Percentiles rank a stretch among this genome's conserved stretches.
Conservation (phyloP, 2,113 vertebrate genomes). For the Spizaetus ornatus region DNA sequence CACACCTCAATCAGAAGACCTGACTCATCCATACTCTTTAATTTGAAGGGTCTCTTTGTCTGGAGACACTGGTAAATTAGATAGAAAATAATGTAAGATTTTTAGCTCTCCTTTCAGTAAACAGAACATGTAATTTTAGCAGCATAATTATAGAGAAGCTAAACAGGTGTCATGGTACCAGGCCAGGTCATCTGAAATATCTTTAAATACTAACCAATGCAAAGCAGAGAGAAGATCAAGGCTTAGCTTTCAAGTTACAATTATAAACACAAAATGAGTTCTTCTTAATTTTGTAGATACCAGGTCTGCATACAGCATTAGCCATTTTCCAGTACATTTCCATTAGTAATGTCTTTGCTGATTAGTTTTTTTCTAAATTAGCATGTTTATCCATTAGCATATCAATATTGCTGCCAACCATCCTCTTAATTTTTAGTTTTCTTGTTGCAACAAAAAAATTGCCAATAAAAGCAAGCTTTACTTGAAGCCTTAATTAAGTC, state of each 20-base stretch:
- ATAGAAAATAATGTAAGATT: neutral
- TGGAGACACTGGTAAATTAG: neutral
- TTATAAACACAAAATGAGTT: constrained; percentile 72
- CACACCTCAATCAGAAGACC: neutral
- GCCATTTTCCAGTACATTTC: constrained; percentile 83
- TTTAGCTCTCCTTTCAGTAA: neutral
- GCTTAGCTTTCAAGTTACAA: constrained; percentile 63
- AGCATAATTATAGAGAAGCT: constrained; percentile 25
- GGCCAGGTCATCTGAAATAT: constrained; percentile 35
- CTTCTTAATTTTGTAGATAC: constrained; percentile 73
- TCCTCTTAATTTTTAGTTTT: constrained; percentile 83
- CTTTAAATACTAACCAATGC: constrained; percentile 28
- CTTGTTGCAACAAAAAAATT: constrained; percentile 79
- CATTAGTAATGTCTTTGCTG: constrained; percentile 84
- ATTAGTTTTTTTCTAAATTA: constrained; percentile 84
- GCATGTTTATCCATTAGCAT: constrained; percentile 84
- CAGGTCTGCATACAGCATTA: constrained; percentile 80
- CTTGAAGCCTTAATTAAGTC: constrained; percentile 82
- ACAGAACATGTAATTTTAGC: constrained; percentile 12
- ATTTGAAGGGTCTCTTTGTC: neutral
- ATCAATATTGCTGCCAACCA: constrained; percentile 84
- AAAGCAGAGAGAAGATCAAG: constrained; percentile 55
- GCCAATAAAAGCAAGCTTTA: constrained; percentile 82
- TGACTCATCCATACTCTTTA: neutral
- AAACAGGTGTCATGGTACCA: neutral